A percentile compares a stretch with the other conserved stretches of the same genome.
These are phyloP conservation scores for Bombus consobrinus DNA, from an alignment of 1,140 invertebrate genomes.

Conservation along the genomic window DNA sequence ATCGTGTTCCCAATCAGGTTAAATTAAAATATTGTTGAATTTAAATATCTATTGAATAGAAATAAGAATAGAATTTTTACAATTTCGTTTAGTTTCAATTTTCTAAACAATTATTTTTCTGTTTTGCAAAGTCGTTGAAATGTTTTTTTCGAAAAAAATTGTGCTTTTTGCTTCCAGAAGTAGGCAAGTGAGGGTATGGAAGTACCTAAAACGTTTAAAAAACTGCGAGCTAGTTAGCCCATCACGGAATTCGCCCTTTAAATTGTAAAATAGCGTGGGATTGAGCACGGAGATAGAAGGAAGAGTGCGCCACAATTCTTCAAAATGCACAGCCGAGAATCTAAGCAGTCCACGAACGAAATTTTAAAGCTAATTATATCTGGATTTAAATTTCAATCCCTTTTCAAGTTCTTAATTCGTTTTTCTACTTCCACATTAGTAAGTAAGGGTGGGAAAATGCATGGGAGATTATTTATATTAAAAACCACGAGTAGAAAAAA, in stretches of 20 bases:
- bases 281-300: background rate
- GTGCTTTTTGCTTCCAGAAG: background rate
- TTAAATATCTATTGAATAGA: background rate
- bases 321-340: background rate
- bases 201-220: constrained; percentile 2
- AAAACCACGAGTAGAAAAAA: background rate
- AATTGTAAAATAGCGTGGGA: constrained; percentile 7
- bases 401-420: background rate
- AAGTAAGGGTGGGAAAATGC: background rate
- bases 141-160: too few relatives aligned
- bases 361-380: constrained; percentile 26
- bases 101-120: background rate
- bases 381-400: constrained; percentile 23
- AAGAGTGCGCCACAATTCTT: background rate
- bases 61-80: background rate
- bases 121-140: background rate
- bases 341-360: background rate
- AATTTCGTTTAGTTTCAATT: background rate
- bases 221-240: background rate
- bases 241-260: background rate
- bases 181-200: background rate
- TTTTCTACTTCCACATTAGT: background rate
- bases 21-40: too few relatives aligned
- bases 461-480: background rate
- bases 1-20: too few relatives aligned